Evolutionary conservation across 2,888 invertebrate species (phyloP), one percentile per base, ranked within the genome.

Genomic region (Drosophila quinaria): DNA sequence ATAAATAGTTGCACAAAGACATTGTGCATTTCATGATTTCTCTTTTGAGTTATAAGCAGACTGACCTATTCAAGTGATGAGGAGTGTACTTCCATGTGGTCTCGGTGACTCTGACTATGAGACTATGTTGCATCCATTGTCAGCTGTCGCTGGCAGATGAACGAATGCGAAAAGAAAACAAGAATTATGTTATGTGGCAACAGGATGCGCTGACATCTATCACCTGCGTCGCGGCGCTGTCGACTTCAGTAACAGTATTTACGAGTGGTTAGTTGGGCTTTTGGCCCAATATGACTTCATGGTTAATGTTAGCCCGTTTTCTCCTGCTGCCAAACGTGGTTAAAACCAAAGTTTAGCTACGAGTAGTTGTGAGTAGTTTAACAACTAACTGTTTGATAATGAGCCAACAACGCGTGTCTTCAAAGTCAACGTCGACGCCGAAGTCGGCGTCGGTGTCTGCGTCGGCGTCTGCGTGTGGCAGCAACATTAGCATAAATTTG

Each of bases 151-250:
- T 58, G 67, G 54, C 70, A 66, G 66, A 42, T 65, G 76, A 66
- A 67, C 71, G 65, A 80, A 79, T 62, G 80, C 60, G 54, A 63
- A 67, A 70, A 54, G 58, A 60, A 78, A 65, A 60, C 70, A 63
- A 78, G 67, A 81, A 79, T 79, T 82, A 84, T 81, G 85, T 78
- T 82, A 81, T 81, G 85, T 78, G 85, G 78, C 89, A 88, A 88
- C 82, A 88, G 89, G 87, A 83, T 82, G 83, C 80, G 50, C 84
- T 86, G 89, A 89, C 87, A 84, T 89, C 89, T 84, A 89, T 84
- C 83, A 84, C 83, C 83, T 88, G 75, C 64, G 62, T 56, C 58
- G 61, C 61, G n/a, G 13, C 35, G 35, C 35, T 35, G 33, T 3
- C 33, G 33, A 10, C 62, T 59, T 59, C 61, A 37, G 19, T n/a